These are phyloP conservation scores for Hemithea aestivaria DNA, from an alignment of 2,888 invertebrate genomes.

Conservation along the genomic window DNA sequence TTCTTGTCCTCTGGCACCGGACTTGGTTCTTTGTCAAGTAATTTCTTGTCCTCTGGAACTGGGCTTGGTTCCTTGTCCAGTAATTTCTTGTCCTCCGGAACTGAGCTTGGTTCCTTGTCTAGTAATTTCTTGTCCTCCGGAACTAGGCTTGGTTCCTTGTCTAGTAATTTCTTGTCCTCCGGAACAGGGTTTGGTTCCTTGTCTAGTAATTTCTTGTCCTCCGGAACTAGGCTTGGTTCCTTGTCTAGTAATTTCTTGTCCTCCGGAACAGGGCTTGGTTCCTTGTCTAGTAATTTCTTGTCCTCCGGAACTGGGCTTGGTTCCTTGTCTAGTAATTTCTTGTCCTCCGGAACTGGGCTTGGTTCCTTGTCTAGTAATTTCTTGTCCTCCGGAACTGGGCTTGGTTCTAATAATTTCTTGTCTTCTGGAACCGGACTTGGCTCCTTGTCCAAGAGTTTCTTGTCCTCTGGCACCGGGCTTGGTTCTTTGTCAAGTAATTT, in stretches of 20 bases:
- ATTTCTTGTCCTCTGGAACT: slow-evolving; percentile 13
- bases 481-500: too few species aligned
- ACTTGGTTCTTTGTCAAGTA: slow-evolving; percentile 1
- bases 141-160: background rate
- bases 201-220: slow-evolving; percentile 12
- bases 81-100: background rate
- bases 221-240: slow-evolving; percentile 4
- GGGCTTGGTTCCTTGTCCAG: slow-evolving; percentile 9
- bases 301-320: slow-evolving; percentile 3
- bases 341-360: slow-evolving; percentile 10
- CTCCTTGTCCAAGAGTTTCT: background rate
- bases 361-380: slow-evolving; percentile 8
- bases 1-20: slow-evolving; percentile 12
- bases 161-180: slow-evolving; percentile 6
- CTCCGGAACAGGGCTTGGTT: slow-evolving; percentile 16
- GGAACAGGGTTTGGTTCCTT: slow-evolving; percentile 9
- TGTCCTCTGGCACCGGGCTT: slow-evolving; percentile 9
- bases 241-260: slow-evolving; percentile 6
- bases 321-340: slow-evolving; percentile 7
- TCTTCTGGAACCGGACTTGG: slow-evolving; percentile 18
- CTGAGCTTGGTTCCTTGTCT: slow-evolving; percentile 5
- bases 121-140: background rate
- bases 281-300: background rate
- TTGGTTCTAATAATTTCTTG: background rate
- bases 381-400: slow-evolving; percentile 12